phyloP scores from a whole-genome alignment of 1,140 invertebrate species.

The Temnothorax nylanderi region DNA sequence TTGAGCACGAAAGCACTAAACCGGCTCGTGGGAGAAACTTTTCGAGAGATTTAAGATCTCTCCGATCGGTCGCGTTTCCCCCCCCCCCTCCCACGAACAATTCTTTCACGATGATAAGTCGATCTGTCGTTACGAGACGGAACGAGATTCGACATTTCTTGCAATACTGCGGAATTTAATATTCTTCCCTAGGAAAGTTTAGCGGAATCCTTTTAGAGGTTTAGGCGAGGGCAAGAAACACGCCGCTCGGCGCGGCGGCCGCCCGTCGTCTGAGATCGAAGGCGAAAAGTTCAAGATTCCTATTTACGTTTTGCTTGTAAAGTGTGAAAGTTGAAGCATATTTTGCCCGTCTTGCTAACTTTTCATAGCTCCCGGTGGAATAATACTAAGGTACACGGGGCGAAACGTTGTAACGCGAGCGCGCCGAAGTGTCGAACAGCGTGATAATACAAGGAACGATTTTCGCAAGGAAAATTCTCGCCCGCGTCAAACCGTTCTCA shows the following conservation, averaged over 20 bases:
- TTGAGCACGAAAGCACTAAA: slow-evolving; percentile 47
- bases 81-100: background rate
- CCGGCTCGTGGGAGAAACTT: slow-evolving; percentile 41
- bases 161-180: slow-evolving; percentile 54
- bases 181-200: slow-evolving; percentile 55
- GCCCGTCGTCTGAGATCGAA: slow-evolving; percentile 41
- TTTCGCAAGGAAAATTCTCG: slow-evolving; percentile 10
- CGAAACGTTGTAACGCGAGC: slow-evolving; percentile 40
- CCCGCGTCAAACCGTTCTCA: background rate
- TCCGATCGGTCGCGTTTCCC: slow-evolving; percentile 33
- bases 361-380: slow-evolving; percentile 63
- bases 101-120: slow-evolving; percentile 58
- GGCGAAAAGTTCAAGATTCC: slow-evolving; percentile 59
- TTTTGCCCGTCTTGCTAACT: slow-evolving; percentile 64
- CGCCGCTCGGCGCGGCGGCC: slow-evolving; percentile 6
- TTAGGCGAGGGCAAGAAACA: slow-evolving; percentile 46
- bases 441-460: slow-evolving; percentile 33
- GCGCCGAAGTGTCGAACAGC: slow-evolving; percentile 34
- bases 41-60: slow-evolving; percentile 54
- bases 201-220: slow-evolving; percentile 50
- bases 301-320: slow-evolving; percentile 65
- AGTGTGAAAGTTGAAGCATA: slow-evolving; percentile 64
- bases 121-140: slow-evolving; percentile 58
- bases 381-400: slow-evolving; percentile 55
- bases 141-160: slow-evolving; percentile 58